These are phyloP conservation scores for Karalla daura DNA, from an alignment of 2,797 vertebrate species.

Conservation along the genomic window DNA sequence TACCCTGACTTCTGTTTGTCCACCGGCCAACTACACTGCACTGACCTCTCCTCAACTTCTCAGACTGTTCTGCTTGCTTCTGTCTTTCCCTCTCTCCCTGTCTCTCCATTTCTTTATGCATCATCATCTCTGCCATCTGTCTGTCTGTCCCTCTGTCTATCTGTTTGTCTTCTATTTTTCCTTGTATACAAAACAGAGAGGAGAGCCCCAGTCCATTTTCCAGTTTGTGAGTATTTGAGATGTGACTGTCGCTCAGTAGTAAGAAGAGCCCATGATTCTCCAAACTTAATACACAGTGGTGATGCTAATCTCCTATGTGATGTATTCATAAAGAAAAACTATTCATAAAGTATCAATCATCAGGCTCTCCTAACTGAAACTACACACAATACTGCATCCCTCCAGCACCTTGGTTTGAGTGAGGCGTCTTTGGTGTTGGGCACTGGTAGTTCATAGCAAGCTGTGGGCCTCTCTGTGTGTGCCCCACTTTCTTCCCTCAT, in stretches of 20 bases:
- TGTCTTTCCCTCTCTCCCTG: background rate
- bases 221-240: constrained; percentile 37
- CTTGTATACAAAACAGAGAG: constrained; percentile 22
- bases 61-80: constrained; percentile 8
- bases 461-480: too few species aligned
- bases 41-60: constrained; percentile 44
- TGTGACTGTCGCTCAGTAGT: constrained; percentile 10
- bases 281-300: too few species aligned
- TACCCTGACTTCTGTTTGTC: constrained; percentile 32
- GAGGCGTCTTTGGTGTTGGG: background rate
- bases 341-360: constrained; percentile 4
- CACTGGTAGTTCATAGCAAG: too few species aligned
- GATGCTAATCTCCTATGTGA: constrained; percentile 19
- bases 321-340: too few species aligned
- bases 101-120: constrained; percentile 2
- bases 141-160: background rate
- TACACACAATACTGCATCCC: background rate
- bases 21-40: constrained; percentile 24
- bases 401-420: background rate
- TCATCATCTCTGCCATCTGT: background rate
- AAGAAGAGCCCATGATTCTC: constrained; percentile 43
- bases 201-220: constrained; percentile 33
- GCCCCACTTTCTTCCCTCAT: too few species aligned
- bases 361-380: background rate
- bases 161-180: constrained; percentile 12